Evolutionary conservation across 2,888 invertebrate genomes (phyloP), one percentile per base, ranked within the genome.

Genomic region (Rhabditoides inermis): DNA sequence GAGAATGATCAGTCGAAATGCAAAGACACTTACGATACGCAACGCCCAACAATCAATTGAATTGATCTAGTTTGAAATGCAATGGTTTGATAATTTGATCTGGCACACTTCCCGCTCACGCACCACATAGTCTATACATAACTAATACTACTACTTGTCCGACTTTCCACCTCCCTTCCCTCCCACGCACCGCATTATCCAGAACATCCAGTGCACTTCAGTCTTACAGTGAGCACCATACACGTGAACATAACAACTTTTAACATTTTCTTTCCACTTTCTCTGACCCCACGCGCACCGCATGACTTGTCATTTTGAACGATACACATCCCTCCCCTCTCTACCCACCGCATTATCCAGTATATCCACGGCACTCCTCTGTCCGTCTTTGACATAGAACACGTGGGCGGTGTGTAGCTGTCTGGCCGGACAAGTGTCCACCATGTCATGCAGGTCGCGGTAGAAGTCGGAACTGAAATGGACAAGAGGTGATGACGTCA

Each of bases 351-450:
- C 84, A 80, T 89, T 89, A 49, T 82, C 81, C 15, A 95, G 83
- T 61, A 95, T 90, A 67, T 90, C 87, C 12, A 82, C 81, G 0
- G 86, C 84, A 57, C 79, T 79, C 46, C 84, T 84, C 78, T 91
- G 91, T 0, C 88, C 90, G 15, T 87, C 84, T 77, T 87, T 86
- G 2, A 89, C 90, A 76, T 91, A 94, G 81, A 92, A 90, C 64
- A 94, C 84, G 78, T 92, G 90, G 59, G 88, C 89, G 0, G 92
- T 94, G 75, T 91, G 88, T 72, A 86, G 85, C 2, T 88, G 88
- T 60, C 92, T 83, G 1, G 68, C 62, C 3, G 75, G 72, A 12
- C 55, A 56, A 36, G 65, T 60, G 44, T 85, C 85, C 79, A 95
- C 95, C 54, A 94, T 80, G 26, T 83, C 81, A 61, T 87, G 85